A percentile compares a stretch with the other conserved stretches of the same genome.
Conservation (phyloP, 1,140 invertebrate genomes). For the Daktulosphaira vitifoliae region DNA sequence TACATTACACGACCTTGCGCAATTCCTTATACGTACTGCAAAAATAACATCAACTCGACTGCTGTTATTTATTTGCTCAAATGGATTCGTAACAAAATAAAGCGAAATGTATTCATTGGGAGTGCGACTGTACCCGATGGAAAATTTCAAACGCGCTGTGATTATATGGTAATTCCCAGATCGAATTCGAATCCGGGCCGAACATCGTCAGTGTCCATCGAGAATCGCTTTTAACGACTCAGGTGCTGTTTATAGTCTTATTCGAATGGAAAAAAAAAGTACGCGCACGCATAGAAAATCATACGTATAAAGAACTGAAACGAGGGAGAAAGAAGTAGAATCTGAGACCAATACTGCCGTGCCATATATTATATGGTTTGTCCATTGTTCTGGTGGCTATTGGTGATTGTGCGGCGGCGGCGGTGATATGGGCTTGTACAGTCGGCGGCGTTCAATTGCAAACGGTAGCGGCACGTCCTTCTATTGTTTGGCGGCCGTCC, state of each 20-base stretch:
- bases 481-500: constrained; percentile 14
- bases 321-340: neutral
- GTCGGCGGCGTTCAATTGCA: constrained; percentile 5
- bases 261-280: neutral
- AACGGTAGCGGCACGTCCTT: constrained; percentile 33
- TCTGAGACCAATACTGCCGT: constrained; percentile 9
- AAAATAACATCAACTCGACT: no score
- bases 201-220: neutral
- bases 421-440: neutral
- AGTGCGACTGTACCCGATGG: no score
- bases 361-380: constrained; percentile 4
- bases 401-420: constrained; percentile 19
- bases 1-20: neutral
- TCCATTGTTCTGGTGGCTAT: constrained; percentile 29
- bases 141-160: no score
- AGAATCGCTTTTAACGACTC: neutral
- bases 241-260: neutral
- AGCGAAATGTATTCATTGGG: neutral
- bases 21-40: constrained; percentile 4
- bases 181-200: constrained; percentile 8
- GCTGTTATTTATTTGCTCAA: constrained; percentile 1
- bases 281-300: neutral
- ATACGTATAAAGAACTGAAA: neutral
- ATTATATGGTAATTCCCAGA: no score
- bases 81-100: neutral